Evolutionary conservation across 2,113 vertebrate genomes (phyloP).

Genomic region (Leucopsar rothschildi): DNA sequence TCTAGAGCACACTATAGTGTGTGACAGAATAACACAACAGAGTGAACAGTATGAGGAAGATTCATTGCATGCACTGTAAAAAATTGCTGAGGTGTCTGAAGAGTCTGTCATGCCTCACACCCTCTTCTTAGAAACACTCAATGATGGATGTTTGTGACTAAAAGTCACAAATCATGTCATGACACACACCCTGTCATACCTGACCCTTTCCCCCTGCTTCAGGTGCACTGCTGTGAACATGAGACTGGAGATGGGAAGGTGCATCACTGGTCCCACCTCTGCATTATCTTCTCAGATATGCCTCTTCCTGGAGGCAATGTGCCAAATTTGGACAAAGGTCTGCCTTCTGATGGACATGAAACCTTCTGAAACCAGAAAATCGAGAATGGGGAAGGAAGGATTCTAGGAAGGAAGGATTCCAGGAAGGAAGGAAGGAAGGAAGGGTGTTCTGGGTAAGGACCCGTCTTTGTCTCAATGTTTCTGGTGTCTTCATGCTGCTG

Average conservation of each 20-base stretch:
- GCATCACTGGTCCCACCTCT: neutral
- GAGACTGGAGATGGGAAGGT: neutral
- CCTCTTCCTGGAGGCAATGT: neutral
- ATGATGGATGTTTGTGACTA: neutral
- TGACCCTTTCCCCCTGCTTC: neutral
- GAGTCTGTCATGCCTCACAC: neutral
- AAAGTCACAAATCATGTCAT: neutral
- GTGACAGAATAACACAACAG: neutral
- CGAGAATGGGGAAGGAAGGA: fast-evolving
- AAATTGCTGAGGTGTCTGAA: neutral
- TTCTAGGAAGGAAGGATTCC: too few relatives aligned
- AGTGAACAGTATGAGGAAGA: neutral
- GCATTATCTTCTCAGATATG: neutral
- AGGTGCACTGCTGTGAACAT: neutral
- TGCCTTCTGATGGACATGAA: neutral
- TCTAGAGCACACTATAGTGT: neutral
- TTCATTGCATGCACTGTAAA: neutral
- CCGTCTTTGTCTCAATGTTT: neutral
- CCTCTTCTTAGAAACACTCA: neutral
- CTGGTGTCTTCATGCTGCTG: neutral
- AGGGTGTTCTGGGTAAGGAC: neutral
- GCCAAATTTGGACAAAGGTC: neutral
- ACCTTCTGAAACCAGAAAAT: neutral
- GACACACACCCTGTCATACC: neutral
- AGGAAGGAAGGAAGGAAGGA: too few relatives aligned